Percentiles rank a stretch among this genome's conserved stretches.
Conservation (phyloP, 1,140 invertebrate genomes). For the Cotesia chilonis region DNA sequence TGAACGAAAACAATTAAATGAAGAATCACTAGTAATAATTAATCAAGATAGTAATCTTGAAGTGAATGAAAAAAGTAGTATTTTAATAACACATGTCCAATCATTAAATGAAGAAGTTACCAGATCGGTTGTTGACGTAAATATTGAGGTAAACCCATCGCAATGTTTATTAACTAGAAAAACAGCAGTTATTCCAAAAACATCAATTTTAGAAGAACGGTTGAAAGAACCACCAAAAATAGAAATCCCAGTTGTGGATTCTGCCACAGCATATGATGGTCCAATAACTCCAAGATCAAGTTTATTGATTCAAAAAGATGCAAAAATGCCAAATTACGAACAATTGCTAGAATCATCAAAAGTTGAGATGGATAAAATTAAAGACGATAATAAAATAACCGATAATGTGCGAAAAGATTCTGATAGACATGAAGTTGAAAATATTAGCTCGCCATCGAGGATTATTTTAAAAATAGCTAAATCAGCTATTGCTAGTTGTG, state of each 20-base stretch:
- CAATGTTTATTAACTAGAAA: constrained; percentile 25
- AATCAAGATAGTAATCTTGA: not conserved
- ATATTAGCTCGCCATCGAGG: constrained; percentile 57
- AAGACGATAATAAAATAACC: constrained; percentile 40
- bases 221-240: constrained; percentile 59
- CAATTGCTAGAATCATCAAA: constrained; percentile 54
- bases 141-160: constrained; percentile 5
- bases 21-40: constrained; percentile 27
- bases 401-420: constrained; percentile 56
- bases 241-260: constrained; percentile 55
- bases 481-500: constrained; percentile 62
- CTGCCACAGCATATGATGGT: constrained; percentile 45
- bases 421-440: constrained; percentile 56
- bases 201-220: constrained; percentile 57
- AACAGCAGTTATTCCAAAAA: constrained; percentile 47
- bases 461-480: constrained; percentile 65
- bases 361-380: constrained; percentile 21
- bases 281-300: constrained; percentile 50
- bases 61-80: constrained; percentile 4
- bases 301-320: constrained; percentile 55
- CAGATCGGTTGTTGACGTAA: not conserved
- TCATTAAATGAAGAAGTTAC: not conserved
- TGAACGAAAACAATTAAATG: constrained; percentile 51
- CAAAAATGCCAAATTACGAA: constrained; percentile 45
- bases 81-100: not conserved